Base-by-base conservation (phyloP, 2,113 vertebrate genomes). In the Ptychochromis oligacanthus region DNA sequence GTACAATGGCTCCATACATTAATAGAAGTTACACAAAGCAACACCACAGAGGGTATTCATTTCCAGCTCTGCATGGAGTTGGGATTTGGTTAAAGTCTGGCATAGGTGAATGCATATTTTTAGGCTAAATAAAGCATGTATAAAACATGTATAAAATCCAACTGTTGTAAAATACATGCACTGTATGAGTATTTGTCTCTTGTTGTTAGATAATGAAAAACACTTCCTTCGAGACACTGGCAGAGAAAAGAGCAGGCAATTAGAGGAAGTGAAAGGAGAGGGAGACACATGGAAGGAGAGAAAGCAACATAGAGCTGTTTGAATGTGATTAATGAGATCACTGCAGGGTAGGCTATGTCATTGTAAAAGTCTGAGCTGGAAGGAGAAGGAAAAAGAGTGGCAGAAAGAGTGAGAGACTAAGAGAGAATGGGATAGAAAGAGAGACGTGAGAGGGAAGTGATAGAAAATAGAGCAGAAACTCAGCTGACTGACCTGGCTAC, bases 241-340 rank as follows among this genome's bases (percentile, higher is more conserved):
- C 88, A 57, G 86, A 92, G 89, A 94, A 94, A 92, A 93, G 92
- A 92, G 92, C 87, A 80, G 87, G 81, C 87, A 94, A 93, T 92
- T 93, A 92, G 90, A 89, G 88, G 65, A 43, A 72, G 77, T 84
- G 88, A 90, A 90, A 24, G 86, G 88, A 86, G 82, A 85, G 81
- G 24, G 87, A 87, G 89, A 85, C 59, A 55, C 86, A 84, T 24
- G 38, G 87, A 84, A 62, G 74, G 85, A 54, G 87, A 55, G 87
- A 85, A 72, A 80, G 85, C 75, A 84, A 90, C 78, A 72, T 89
- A 85, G 87, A 86, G 77, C 86, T 85, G 91, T 94, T 91, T 92
- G 94, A 93, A 95, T 94, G 93, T 93, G 91, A 92, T 94, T 94
- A 94, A 95, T 95, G 92, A 95, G 93, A 95, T 95, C 93, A 94